Evolutionary conservation across 1,140 invertebrate genomes (phyloP).

Genomic region (Halyomorpha halys): DNA sequence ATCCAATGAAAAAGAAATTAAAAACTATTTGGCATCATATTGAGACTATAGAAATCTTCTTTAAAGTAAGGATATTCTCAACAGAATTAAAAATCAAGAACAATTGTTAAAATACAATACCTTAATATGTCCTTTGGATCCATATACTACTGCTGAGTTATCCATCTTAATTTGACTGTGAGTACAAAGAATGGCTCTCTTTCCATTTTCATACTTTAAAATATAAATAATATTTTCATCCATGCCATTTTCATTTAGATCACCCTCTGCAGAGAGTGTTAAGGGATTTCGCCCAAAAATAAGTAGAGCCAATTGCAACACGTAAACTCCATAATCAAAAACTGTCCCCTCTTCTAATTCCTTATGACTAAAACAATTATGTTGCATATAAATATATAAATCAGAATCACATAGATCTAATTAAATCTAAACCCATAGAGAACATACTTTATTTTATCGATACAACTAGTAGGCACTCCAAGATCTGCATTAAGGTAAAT

Average conservation of each 20-base stretch:
- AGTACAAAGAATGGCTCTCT: not conserved
- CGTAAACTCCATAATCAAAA: not conserved
- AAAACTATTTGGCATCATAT: no score
- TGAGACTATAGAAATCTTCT: not conserved
- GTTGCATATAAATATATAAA: not conserved
- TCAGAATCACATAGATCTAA: not conserved
- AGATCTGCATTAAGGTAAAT: not conserved
- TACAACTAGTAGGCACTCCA: not conserved
- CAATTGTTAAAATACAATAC: not conserved
- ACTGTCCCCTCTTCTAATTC: not conserved
- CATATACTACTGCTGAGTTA: not conserved
- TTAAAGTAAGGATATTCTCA: not conserved
- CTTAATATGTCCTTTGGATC: not conserved
- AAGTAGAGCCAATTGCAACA: not conserved
- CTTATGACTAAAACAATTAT: not conserved
- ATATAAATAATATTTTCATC: conserved; percentile 6
- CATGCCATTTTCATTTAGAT: not conserved
- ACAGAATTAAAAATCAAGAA: not conserved
- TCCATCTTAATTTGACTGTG: not conserved
- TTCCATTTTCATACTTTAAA: conserved; percentile 1
- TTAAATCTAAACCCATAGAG: not conserved
- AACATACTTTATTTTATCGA: not conserved
- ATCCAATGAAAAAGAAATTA: not conserved
- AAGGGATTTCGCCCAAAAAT: not conserved
- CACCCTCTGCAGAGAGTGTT: not conserved